phyloP scores from a whole-genome alignment of 2,113 vertebrate genomes.

The Hemiscyllium ocellatum region DNA sequence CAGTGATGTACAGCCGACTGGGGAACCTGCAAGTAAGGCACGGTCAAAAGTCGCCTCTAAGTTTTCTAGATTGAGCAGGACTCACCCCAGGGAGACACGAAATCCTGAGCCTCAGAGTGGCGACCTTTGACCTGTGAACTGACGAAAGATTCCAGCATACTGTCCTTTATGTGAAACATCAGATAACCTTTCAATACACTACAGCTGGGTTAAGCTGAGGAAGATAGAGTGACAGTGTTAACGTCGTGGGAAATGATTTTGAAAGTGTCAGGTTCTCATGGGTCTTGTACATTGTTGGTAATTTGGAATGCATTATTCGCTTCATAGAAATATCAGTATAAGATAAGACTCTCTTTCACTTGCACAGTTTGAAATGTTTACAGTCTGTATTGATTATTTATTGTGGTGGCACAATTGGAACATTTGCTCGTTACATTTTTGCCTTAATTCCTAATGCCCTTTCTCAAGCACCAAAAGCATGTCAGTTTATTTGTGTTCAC shows the following conservation, averaged over 20 bases:
- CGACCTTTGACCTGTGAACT: conserved; percentile 69
- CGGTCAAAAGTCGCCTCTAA: conserved; percentile 67
- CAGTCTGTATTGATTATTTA: conserved; percentile 3
- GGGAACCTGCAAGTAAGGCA: conserved; percentile 65
- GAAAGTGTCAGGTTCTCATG: background rate
- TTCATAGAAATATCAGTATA: background rate
- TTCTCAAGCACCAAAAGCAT: background rate
- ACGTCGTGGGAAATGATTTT: conserved; percentile 24
- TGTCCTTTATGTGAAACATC: background rate
- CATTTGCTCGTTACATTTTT: background rate
- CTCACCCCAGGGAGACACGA: conserved; percentile 66
- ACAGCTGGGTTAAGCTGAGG: background rate
- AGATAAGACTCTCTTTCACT: background rate
- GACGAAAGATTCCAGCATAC: background rate
- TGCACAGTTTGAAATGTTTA: conserved; percentile 28
- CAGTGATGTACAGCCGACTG: conserved; percentile 71
- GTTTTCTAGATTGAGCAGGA: conserved; percentile 77
- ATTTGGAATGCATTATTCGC: conserved; percentile 4
- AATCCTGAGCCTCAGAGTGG: conserved; percentile 90
- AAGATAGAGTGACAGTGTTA: background rate
- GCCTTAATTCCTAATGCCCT: background rate
- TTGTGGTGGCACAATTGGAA: background rate
- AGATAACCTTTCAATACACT: background rate
- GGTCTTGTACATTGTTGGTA: background rate
- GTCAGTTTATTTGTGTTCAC: background rate